These are phyloP conservation scores for Pteronotus mesoamericanus DNA, from an alignment of 2,797 vertebrate genomes.

Conservation along the genomic window DNA sequence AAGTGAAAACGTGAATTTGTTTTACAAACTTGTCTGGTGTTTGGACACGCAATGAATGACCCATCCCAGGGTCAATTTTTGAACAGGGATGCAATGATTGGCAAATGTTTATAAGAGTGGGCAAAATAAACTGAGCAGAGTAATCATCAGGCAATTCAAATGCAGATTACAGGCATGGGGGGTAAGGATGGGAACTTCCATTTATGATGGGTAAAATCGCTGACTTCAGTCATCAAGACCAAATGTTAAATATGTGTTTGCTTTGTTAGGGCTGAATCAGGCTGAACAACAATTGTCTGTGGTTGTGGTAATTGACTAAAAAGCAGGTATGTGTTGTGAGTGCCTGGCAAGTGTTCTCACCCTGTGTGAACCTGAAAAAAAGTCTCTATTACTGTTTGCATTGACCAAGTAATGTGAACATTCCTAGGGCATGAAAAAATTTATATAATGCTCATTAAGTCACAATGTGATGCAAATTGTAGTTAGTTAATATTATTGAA, in stretches of 20 bases:
- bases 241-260: conserved; percentile 4
- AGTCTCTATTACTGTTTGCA: neutral
- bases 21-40: conserved; percentile 24
- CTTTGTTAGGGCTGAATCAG: conserved; percentile 32
- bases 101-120: neutral
- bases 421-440: neutral
- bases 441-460: neutral
- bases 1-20: conserved; percentile 46
- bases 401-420: neutral
- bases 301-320: neutral
- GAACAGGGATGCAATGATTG: neutral
- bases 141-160: conserved; percentile 13
- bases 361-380: neutral
- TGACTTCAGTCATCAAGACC: conserved; percentile 43
- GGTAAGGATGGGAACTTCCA: neutral
- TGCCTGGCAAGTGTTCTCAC: neutral
- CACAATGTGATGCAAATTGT: neutral
- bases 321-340: neutral
- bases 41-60: neutral
- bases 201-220: conserved; percentile 32
- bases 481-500: neutral
- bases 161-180: neutral
- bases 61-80: neutral
- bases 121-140: conserved; percentile 4
- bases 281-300: neutral